A percentile compares a stretch with the other conserved stretches of the same genome.
Evolutionary conservation across 2,113 vertebrate genomes (phyloP).

Genomic region (Ictalurus furcatus): DNA sequence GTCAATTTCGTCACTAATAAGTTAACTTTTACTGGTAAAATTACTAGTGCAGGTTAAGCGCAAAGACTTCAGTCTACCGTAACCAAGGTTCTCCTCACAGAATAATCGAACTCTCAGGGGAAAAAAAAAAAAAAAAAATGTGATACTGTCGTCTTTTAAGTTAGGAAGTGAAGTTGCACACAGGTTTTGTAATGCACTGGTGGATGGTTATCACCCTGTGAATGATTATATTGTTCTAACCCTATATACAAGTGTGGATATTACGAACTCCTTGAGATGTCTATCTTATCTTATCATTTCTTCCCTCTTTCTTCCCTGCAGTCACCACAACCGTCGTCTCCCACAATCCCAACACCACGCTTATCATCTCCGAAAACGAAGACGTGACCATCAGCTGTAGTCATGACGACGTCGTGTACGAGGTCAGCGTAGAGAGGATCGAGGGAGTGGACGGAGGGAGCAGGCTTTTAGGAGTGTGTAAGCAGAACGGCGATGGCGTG

Average conservation of each 20-base stretch:
- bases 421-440: constrained; percentile 72
- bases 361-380: constrained; percentile 57
- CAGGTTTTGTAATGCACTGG: background rate
- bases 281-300: background rate
- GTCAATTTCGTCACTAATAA: background rate
- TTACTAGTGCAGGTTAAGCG: background rate
- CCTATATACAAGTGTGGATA: background rate
- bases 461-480: constrained; percentile 67
- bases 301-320: background rate
- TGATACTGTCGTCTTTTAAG: background rate
- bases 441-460: constrained; percentile 53
- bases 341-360: constrained; percentile 2
- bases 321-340: background rate
- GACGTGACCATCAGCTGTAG: constrained; percentile 71
- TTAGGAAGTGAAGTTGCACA: background rate
- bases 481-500: constrained; percentile 42
- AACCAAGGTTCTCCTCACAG: background rate
- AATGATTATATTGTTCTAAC: too few relatives aligned
- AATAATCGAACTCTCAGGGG: background rate
- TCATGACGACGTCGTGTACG: constrained; percentile 52
- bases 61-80: background rate
- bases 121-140: background rate
- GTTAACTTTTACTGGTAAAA: background rate
- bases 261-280: background rate
- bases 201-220: background rate